These are phyloP conservation scores for Agonopterix arenella DNA, from an alignment of 2,888 invertebrate species.

Conservation along the genomic window DNA sequence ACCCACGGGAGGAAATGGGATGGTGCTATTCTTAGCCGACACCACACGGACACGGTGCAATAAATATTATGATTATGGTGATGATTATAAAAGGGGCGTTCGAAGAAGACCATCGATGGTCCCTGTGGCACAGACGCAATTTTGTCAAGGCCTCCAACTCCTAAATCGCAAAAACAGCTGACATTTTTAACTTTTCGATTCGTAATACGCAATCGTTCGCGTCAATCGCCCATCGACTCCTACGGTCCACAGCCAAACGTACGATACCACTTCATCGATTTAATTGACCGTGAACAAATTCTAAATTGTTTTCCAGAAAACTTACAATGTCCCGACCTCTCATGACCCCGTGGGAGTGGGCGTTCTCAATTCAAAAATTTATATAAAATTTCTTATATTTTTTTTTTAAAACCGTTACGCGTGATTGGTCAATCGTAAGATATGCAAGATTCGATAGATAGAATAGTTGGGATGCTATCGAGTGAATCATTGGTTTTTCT, in stretches of 20 bases:
- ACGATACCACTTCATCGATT: background rate
- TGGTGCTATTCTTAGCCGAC: no score
- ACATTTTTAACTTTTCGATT: no score
- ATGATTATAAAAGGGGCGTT: no score
- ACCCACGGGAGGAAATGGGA: no score
- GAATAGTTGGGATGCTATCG: background rate
- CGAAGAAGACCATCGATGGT: no score
- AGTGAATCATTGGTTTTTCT: background rate
- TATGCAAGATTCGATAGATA: conserved; percentile 17
- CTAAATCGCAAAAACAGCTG: no score
- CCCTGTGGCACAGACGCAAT: no score
- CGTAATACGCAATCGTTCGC: no score
- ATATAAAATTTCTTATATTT: conserved; percentile 8
- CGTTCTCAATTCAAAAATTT: conserved; percentile 23
- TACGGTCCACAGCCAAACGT: background rate
- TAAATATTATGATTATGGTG: no score
- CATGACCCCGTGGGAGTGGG: conserved; percentile 50
- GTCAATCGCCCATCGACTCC: no score
- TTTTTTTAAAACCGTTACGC: conserved; percentile 22
- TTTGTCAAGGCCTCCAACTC: no score
- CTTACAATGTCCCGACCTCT: conserved; percentile 28
- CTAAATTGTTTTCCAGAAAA: conserved; percentile 49
- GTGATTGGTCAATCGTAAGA: conserved; percentile 24
- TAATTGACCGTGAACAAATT: background rate
- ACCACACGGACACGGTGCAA: no score